Evolutionary conservation across 2,113 vertebrate species (phyloP), one percentile per base, ranked within the genome.

Genomic region (Romanogobio albipinnatus): DNA sequence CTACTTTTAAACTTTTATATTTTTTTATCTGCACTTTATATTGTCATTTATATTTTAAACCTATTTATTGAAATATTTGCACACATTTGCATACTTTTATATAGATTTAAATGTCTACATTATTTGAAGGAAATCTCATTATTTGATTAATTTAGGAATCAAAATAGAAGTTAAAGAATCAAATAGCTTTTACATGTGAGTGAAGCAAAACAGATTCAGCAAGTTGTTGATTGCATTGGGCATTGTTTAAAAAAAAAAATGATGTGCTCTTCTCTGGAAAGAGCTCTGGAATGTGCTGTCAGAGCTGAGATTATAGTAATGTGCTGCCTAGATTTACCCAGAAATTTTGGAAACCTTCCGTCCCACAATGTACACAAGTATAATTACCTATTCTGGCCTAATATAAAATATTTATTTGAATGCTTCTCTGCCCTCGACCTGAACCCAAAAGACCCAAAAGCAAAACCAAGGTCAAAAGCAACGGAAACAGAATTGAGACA

Each of bases 371-470:
- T 90, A 87, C 80, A 78, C 45, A 76, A 83, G 82, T 89, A 88
- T 87, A 81, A 47, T 53, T 49, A 78, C 74, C 24, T 83, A 68
- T 75, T 90, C 83, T 87, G 86, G 88, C 88, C 88, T 75, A 89
- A 89, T 94, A 92, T 92, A 89, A 89, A 91, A 91, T 33, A 76
- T 47, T 92, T 92, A 92, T 91, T 93, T 91, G 90, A 89, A 89
- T 80, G 89, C 77, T 87, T 90, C 88, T 89, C 81, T 83, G 87
- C 88, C 90, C 85, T 86, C 89, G 90, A 29, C 70, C 66, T 86
- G 71, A 85, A 56, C 59, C n/a, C 3, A 17, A 70, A 84, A 90
- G 86, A 82, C 87, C 84, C 78, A 56, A 81, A 68, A 24, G 68
- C 49, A 85, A 64, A 86, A 64, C 79, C 53, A 80, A 86, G 71